Base-by-base conservation (phyloP, 2,113 vertebrate species). In the Natator depressus region DNA sequence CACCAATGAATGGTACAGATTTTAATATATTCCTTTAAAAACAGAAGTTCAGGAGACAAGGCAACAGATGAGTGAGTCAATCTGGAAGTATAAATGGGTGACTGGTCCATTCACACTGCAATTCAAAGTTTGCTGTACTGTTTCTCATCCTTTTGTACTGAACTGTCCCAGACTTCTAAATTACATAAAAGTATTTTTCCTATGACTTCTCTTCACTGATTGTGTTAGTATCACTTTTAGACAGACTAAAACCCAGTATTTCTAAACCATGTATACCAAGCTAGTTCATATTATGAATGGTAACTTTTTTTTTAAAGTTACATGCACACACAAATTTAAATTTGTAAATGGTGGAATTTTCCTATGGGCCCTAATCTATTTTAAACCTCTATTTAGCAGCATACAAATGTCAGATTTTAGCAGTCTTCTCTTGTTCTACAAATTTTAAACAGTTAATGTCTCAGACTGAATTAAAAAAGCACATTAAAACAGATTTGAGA, bases 61-160 rank as follows among this genome's bases (percentile, higher is more conserved):
- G 38, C 0, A 38, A 55, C 78, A 82, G 80, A 87, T 27, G 13
- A 75, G 54, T 59, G 57, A 35, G 49, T 3, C 65, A 0, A 46
- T 25, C 46, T 25, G 14, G 2, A 50, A 9, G 16, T 5, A 89
- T 46, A 81, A 24, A 1, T 0, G 0, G 22, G 8, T 29, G 79
- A 76, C 49, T 47, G 24, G 72, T 82, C 25, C 8, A 6, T 0
- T 24, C 5, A 27, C 3, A 8, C 5, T 7, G 5, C 14, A 9
- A n/a, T 88, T 94, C 22, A 8, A 35, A 86, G 49, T 79, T 46
- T 22, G 29, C 5, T 29, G 62, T 4, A 59, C n/a, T 57, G 13
- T 46, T 46, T 24, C 55, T 46, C 42, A 78, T 11, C 25, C 13
- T 78, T 47, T 8, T 78, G 42, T 29, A 78, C 42, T 47, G 42